phyloP scores from a whole-genome alignment of 2,888 invertebrate species.

The Limnephilus lunatus region DNA sequence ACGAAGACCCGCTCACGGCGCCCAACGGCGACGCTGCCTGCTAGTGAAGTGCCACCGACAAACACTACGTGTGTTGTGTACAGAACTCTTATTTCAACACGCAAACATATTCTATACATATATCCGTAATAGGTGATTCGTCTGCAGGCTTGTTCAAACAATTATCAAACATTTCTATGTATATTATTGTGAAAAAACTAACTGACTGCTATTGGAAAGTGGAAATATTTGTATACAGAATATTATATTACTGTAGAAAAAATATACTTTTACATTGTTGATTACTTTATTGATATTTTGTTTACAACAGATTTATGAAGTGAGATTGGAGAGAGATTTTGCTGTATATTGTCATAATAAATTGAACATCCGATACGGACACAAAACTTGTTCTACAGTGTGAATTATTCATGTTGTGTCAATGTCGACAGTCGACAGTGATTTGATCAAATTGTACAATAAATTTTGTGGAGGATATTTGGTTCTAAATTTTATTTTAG shows the following conservation, averaged over 20 bases:
- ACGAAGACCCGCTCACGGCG: slow-evolving; percentile 84
- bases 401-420: slow-evolving; percentile 20
- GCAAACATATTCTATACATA: slow-evolving; percentile 2
- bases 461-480: slow-evolving; percentile 26
- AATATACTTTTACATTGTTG: slow-evolving; percentile 36
- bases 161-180: slow-evolving; percentile 37
- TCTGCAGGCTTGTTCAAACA: slow-evolving; percentile 42
- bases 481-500: slow-evolving; percentile 55
- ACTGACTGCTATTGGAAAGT: slow-evolving; percentile 35
- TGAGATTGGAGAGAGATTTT: slow-evolving; percentile 6
- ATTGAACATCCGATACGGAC: neutral
- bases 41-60: neutral
- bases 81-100: slow-evolving; percentile 23
- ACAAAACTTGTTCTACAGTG: slow-evolving; percentile 5
- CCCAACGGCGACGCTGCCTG: slow-evolving; percentile 82
- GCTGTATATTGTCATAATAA: slow-evolving; percentile 10
- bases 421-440: neutral
- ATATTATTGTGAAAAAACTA: slow-evolving; percentile 46
- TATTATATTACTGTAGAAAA: slow-evolving; percentile 36
- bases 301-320: slow-evolving; percentile 43
- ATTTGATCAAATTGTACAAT: slow-evolving; percentile 45
- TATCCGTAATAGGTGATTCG: slow-evolving; percentile 49
- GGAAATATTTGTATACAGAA: slow-evolving; percentile 46
- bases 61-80: neutral
- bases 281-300: slow-evolving; percentile 37